These are phyloP conservation scores for Lithobates pipiens DNA, from an alignment of 2,797 vertebrate species.

Conservation along the genomic window DNA sequence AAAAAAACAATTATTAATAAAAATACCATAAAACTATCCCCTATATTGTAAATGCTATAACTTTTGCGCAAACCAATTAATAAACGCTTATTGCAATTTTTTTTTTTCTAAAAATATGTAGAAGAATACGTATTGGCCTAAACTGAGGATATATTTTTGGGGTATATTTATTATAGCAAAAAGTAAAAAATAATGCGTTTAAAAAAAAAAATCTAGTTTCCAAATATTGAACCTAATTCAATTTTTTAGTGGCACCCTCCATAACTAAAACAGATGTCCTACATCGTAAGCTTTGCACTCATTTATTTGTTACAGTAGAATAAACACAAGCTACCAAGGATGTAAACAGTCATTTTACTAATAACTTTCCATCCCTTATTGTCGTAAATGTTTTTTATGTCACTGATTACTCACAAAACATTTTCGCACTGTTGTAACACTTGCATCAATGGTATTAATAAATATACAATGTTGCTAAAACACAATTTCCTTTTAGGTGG, in stretches of 20 bases:
- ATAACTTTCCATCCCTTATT: conserved; percentile 21
- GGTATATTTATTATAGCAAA: no score
- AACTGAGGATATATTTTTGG: no score
- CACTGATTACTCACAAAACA: not conserved
- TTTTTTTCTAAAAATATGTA: no score
- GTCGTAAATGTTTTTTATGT: conserved; percentile 7
- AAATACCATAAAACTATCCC: no score
- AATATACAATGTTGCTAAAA: not conserved
- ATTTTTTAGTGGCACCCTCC: not conserved
- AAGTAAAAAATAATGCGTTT: no score
- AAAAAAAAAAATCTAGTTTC: not conserved
- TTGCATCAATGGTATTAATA: not conserved
- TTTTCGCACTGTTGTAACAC: not conserved
- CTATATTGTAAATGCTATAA: no score
- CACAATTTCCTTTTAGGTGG: not conserved
- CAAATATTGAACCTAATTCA: not conserved
- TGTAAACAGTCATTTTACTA: conserved; percentile 22
- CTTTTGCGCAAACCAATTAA: no score
- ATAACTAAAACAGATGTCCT: conserved; percentile 2
- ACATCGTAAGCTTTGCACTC: not conserved
- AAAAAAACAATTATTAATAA: no score
- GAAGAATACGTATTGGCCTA: no score
- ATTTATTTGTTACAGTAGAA: not conserved
- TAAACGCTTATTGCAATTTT: no score
- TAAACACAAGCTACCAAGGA: not conserved